These are phyloP conservation scores for Octomys mimax DNA, from an alignment of 2,797 vertebrate genomes.

Conservation along the genomic window DNA sequence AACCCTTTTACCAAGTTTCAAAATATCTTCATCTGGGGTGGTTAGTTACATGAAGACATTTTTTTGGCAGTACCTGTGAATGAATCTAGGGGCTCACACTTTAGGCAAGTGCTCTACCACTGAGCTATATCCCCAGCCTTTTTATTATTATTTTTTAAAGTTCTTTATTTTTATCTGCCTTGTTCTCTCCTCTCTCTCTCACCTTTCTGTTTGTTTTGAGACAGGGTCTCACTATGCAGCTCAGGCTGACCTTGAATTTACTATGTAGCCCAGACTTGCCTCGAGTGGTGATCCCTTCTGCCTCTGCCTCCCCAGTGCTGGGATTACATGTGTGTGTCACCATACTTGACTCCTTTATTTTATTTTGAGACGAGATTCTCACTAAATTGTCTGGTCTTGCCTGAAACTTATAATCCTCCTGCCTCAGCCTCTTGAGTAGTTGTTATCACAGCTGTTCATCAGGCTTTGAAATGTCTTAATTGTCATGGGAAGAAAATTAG, in stretches of 20 bases:
- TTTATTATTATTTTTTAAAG: neutral
- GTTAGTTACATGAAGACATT: neutral
- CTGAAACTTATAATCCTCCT: neutral
- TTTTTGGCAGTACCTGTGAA: neutral
- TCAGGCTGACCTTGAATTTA: neutral
- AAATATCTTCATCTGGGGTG: constrained; percentile 40
- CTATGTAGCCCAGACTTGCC: neutral
- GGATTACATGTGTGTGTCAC: neutral
- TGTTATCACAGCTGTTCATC: neutral
- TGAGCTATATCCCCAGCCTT: neutral
- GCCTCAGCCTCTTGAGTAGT: neutral
- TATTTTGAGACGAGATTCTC: neutral
- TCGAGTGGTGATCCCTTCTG: neutral
- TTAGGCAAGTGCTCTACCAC: neutral
- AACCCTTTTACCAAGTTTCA: neutral
- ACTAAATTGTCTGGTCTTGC: neutral
- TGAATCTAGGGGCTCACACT: neutral
- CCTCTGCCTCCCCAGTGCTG: neutral
- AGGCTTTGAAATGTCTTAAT: constrained; percentile 10
- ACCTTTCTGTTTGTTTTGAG: neutral
- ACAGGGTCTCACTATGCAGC: neutral
- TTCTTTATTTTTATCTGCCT: neutral
- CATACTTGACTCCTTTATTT: neutral
- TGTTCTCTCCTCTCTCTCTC: no score
- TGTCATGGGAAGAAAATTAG: constrained; percentile 29